Evolutionary conservation across 2,113 vertebrate species (phyloP), one percentile per base, ranked within the genome.

Genomic region (Cyanoderma ruficeps): DNA sequence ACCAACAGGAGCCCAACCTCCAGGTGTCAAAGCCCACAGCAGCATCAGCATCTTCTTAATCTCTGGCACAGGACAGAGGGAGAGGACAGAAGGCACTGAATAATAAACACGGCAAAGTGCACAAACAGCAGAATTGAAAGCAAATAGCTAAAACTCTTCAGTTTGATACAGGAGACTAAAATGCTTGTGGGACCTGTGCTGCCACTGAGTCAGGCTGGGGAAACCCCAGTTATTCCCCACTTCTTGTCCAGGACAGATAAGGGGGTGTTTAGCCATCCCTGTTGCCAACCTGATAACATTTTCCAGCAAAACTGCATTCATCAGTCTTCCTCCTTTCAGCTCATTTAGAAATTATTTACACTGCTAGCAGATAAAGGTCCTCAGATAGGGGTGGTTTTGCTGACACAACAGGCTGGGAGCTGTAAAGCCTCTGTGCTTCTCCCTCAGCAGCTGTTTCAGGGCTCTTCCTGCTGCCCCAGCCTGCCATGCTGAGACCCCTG

Each of bases 61-160:
- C 28, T 5, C 44, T 91, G 92, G 93, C 83, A 52, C 89, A 79
- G 8, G 42, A 89, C 80, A 70, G 78, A 93, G 90, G 60, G 55
- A 91, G 77, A 91, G 88, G 85, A 92, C 91, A 97, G 46, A 28
- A 39, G 13, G 84, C 93, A 90, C 91, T 85, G 88, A 96, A 95
- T 88, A 93, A 96, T 90, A 93, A 95, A 81, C 90, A 91, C 59
- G 87, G 83, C 77, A 94, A 96, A 93, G 94, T 90, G 86, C 82
- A 97, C 86, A 82, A 97, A 94, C 81, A 97, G 94, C 81, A 84
- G 87, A 96, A 96, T 67, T 87, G 84, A 95, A 97, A 96, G 88
- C 91, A 97, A 91, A 96, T 85, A 88, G 85, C 39, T 96, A 82
- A 91, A 78, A 80, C 42, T 27, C 63, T 87, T 59, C 1, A 0